A percentile compares a stretch with the other conserved stretches of the same genome.
These are phyloP conservation scores for Lasioglossum calceatum DNA, from an alignment of 2,888 invertebrate species.

Conservation along the genomic window DNA sequence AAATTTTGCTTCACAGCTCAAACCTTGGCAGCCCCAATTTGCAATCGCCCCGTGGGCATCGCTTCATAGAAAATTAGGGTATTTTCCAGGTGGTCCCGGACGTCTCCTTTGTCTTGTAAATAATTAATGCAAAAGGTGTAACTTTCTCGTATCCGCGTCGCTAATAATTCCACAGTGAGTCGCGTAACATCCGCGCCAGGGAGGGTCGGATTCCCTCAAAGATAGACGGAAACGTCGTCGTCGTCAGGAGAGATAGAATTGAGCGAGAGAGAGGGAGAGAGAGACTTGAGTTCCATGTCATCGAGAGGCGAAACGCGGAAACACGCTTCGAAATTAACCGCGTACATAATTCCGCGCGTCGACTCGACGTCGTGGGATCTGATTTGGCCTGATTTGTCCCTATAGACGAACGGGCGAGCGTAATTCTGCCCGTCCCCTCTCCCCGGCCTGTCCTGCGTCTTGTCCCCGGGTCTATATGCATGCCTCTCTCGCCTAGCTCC, in stretches of 20 bases:
- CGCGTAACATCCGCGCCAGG: conserved; percentile 3
- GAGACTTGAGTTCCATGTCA: conserved; percentile 40
- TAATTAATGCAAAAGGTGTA: conserved; percentile 4
- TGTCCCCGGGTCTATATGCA: conserved; percentile 64
- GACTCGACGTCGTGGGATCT: conserved; percentile 65
- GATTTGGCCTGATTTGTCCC: conserved; percentile 74
- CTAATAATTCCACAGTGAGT: conserved; percentile 32
- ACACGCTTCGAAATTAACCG: conserved; percentile 64
- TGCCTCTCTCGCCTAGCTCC: not conserved
- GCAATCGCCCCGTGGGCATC: not conserved
- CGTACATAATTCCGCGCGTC: conserved; percentile 65
- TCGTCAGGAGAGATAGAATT: not conserved
- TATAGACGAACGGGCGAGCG: conserved; percentile 60
- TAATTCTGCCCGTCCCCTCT: conserved; percentile 49
- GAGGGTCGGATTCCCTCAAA: conserved; percentile 20
- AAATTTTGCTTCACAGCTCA: not conserved
- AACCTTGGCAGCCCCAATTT: not conserved
- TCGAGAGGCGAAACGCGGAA: conserved; percentile 58
- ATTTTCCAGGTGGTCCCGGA: not conserved
- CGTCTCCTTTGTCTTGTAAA: not conserved
- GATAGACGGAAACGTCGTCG: not conserved
- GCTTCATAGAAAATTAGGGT: not conserved
- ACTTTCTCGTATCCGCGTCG: not conserved
- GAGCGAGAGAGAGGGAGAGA: not conserved
- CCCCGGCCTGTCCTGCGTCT: conserved; percentile 45